A percentile compares a stretch with the other conserved stretches of the same genome.
phyloP scores from a whole-genome alignment of 1,140 invertebrate species.

The Heliconius himera region DNA sequence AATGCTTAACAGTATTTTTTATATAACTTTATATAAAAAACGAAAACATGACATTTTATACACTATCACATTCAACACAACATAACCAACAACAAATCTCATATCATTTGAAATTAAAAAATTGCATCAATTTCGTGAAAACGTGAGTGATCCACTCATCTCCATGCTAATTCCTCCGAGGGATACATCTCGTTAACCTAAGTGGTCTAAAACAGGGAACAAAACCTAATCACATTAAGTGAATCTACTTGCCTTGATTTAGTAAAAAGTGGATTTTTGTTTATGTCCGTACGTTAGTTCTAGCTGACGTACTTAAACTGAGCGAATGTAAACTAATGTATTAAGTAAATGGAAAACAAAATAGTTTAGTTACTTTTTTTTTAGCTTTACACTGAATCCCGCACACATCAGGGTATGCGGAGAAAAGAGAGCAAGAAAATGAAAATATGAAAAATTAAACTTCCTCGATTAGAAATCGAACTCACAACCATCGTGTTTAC shows the following conservation, averaged over 20 bases:
- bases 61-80: not conserved
- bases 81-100: not conserved
- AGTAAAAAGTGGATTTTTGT: slow-evolving; percentile 34
- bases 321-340: not conserved
- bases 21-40: no score
- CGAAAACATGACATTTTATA: not conserved
- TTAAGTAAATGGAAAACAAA: no score
- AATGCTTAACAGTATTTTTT: no score
- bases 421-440: no score
- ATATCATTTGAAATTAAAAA: slow-evolving; percentile 7
- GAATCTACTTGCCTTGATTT: slow-evolving; percentile 49
- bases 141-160: slow-evolving; percentile 40
- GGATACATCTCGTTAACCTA: slow-evolving; percentile 62
- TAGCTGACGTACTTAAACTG: not conserved
- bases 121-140: slow-evolving; percentile 14
- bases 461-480: no score
- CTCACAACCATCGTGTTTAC: no score
- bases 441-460: no score
- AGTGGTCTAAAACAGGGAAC: slow-evolving; percentile 62
- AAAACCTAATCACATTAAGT: slow-evolving; percentile 64
- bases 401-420: no score
- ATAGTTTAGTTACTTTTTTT: no score
- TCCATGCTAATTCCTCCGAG: slow-evolving; percentile 57
- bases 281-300: slow-evolving; percentile 16
- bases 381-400: no score